These are phyloP conservation scores for Metalampra italica DNA, from an alignment of 2,888 invertebrate genomes.

Conservation along the genomic window DNA sequence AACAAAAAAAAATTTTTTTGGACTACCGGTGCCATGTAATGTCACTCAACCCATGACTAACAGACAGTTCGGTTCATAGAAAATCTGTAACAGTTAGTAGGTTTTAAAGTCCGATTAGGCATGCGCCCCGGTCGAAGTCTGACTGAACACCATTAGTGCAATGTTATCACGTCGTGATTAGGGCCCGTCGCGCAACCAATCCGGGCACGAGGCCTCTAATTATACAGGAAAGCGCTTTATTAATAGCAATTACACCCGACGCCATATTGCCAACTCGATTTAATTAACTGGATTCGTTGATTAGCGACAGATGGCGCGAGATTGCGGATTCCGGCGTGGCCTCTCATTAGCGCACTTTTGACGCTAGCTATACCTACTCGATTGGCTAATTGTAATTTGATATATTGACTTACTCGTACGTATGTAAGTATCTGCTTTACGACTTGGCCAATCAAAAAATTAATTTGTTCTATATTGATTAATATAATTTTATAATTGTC, in stretches of 20 bases:
- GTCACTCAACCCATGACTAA: no score
- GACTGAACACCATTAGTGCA: conserved; percentile 62
- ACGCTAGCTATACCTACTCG: neutral
- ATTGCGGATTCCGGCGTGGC: conserved; percentile 54
- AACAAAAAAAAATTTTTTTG: no score
- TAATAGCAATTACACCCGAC: conserved; percentile 76
- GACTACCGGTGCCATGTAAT: no score
- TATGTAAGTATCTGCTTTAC: no score
- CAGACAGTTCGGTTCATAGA: no score
- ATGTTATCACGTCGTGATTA: conserved; percentile 75
- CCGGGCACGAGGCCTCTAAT: conserved; percentile 66
- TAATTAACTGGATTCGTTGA: conserved; percentile 77
- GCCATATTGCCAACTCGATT: conserved; percentile 76
- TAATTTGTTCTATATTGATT: no score
- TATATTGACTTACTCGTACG: neutral
- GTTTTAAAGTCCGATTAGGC: neutral
- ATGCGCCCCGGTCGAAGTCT: conserved; percentile 1
- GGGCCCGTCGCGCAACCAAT: conserved; percentile 65
- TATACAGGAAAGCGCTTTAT: conserved; percentile 77
- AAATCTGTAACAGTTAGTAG: no score
- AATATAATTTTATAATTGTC: no score
- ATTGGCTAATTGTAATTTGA: neutral
- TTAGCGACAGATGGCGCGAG: conserved; percentile 74
- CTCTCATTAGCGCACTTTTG: conserved; percentile 45
- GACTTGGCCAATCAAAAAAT: no score